Conservation (phyloP, 2,888 invertebrate genomes). For the Ophioninae sp. region DNA sequence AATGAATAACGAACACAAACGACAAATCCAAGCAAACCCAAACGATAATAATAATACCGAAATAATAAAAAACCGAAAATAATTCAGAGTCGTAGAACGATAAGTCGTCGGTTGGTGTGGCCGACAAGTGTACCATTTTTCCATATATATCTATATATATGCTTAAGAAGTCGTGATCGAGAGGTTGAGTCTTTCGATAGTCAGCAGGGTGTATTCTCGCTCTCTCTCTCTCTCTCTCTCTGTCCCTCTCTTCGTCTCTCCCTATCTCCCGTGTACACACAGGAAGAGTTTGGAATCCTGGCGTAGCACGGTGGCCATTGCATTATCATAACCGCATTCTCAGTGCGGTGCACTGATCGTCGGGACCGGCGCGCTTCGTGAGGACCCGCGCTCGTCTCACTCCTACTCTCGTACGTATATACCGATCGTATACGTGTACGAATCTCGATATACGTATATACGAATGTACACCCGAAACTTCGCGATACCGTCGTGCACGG, state of each 20-base stretch:
- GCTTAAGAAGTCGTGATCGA: conserved; percentile 63
- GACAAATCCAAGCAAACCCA: no score
- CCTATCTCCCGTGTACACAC: conserved; percentile 45
- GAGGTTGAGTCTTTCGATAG: conserved; percentile 60
- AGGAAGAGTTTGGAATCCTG: conserved; percentile 70
- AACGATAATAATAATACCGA: no score
- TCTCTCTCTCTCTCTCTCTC: conserved; percentile 42
- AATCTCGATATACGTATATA: conserved; percentile 12
- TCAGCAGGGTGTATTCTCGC: conserved; percentile 56
- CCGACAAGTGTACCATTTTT: conserved; percentile 54
- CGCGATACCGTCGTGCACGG: conserved; percentile 11
- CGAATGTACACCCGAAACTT: conserved; percentile 38
- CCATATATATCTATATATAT: conserved; percentile 42
- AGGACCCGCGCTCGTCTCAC: conserved; percentile 56
- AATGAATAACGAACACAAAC: no score
- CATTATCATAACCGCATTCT: conserved; percentile 81
- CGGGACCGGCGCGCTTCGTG: conserved; percentile 57
- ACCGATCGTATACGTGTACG: conserved; percentile 26
- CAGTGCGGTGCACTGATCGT: conserved; percentile 68
- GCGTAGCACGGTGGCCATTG: conserved; percentile 80
- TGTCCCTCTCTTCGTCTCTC: conserved; percentile 41
- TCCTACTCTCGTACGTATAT: conserved; percentile 39
- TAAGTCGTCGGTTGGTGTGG: conserved; percentile 58
- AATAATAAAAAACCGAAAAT: not conserved
- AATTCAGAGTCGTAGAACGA: conserved; percentile 37